Conservation (phyloP, 2,797 vertebrate species). For the Antrozous pallidus region DNA sequence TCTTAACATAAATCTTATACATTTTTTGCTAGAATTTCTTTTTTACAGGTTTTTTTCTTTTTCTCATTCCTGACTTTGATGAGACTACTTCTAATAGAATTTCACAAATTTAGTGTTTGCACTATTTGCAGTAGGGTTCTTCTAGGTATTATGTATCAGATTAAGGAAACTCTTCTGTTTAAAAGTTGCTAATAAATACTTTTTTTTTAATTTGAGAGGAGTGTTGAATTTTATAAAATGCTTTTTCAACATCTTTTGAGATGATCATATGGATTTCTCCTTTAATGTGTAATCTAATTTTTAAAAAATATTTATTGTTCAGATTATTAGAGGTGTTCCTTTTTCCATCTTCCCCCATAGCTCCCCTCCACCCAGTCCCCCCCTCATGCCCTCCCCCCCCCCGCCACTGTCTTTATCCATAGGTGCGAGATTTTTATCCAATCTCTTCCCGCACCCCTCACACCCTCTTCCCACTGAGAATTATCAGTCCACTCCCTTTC, state of each 20-base stretch:
- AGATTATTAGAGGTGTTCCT: too few relatives aligned
- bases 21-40: neutral
- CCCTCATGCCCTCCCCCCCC: too few relatives aligned
- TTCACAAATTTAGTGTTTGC: neutral
- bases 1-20: neutral
- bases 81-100: neutral
- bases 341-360: too few relatives aligned
- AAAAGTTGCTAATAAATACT: neutral
- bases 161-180: neutral
- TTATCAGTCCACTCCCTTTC: too few relatives aligned
- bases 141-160: neutral
- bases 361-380: too few relatives aligned
- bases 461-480: too few relatives aligned
- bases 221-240: neutral
- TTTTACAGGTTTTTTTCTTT: neutral
- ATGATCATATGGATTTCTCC: neutral
- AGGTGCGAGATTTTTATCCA: too few relatives aligned
- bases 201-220: neutral
- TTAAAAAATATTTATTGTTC: too few relatives aligned
- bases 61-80: neutral
- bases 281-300: neutral
- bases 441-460: too few relatives aligned
- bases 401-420: too few relatives aligned
- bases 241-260: neutral
- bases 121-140: neutral